Conservation (phyloP, 2,797 vertebrate genomes). For the Squalus acanthias region DNA sequence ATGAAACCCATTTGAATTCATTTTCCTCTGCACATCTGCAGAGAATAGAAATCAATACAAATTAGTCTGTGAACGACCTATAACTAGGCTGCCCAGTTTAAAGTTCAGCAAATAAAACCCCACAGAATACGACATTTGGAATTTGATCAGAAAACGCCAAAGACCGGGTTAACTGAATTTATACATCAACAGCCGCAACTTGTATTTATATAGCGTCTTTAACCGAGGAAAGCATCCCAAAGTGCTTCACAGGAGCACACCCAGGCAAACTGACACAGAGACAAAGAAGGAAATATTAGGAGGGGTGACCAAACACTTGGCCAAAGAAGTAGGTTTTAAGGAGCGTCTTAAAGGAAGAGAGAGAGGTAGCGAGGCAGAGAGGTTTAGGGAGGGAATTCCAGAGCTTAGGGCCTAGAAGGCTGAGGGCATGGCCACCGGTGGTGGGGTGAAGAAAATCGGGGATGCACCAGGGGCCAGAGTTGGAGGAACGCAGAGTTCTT, state of each 20-base stretch:
- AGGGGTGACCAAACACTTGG: too few species aligned
- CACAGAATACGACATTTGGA: background rate
- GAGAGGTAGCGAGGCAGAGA: background rate
- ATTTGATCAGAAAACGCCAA: too few species aligned
- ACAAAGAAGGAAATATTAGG: too few species aligned
- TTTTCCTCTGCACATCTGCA: background rate
- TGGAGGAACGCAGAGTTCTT: too few species aligned
- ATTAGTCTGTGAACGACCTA: background rate
- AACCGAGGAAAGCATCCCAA: background rate
- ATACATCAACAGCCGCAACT: too few species aligned
- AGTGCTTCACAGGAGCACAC: background rate
- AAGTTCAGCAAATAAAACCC: background rate
- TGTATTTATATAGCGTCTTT: background rate
- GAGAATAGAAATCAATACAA: background rate
- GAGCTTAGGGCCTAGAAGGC: too few species aligned
- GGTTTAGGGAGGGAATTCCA: too few species aligned
- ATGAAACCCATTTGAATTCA: background rate
- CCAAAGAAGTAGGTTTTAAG: background rate
- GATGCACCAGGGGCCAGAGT: too few species aligned
- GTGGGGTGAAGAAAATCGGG: too few species aligned
- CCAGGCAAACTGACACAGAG: background rate
- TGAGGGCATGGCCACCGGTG: too few species aligned
- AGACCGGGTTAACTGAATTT: too few species aligned
- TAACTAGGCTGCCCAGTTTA: background rate
- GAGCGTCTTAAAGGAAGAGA: background rate